A percentile compares a stretch with the other conserved stretches of the same genome.
Conservation (phyloP, 2,888 invertebrate species). For the Junonia oenone region DNA sequence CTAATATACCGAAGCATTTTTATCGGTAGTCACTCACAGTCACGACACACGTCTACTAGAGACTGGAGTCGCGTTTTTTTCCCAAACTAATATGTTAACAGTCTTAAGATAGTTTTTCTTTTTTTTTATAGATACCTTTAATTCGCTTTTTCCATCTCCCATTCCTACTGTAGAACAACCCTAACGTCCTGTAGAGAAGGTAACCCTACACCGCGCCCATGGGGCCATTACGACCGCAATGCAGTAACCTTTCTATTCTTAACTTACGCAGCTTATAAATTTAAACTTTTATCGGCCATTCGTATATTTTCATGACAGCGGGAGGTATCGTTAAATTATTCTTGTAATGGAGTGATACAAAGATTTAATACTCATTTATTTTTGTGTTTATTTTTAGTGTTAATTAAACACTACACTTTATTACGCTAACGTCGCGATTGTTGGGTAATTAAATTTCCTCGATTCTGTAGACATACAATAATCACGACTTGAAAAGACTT, state of each 20-base stretch:
- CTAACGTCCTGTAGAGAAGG: not conserved
- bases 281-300: not conserved
- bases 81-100: no score
- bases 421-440: not conserved
- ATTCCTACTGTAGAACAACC: not conserved
- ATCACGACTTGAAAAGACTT: no score
- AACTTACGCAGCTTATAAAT: not conserved
- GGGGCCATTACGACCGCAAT: not conserved
- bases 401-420: not conserved
- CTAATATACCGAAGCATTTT: no score
- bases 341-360: not conserved
- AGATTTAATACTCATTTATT: not conserved
- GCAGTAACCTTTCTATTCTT: not conserved
- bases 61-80: no score
- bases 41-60: no score
- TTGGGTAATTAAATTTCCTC: not conserved
- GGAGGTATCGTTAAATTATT: not conserved
- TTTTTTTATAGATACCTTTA: no score
- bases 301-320: not conserved
- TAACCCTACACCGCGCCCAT: not conserved
- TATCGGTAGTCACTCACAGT: no score
- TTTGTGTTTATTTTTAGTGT: not conserved
- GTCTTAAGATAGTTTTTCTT: no score
- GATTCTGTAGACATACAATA: no score
- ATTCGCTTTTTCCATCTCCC: not conserved